These are phyloP conservation scores for Chromoteleia sp. DNA, from an alignment of 2,888 invertebrate species.

Conservation along the genomic window DNA sequence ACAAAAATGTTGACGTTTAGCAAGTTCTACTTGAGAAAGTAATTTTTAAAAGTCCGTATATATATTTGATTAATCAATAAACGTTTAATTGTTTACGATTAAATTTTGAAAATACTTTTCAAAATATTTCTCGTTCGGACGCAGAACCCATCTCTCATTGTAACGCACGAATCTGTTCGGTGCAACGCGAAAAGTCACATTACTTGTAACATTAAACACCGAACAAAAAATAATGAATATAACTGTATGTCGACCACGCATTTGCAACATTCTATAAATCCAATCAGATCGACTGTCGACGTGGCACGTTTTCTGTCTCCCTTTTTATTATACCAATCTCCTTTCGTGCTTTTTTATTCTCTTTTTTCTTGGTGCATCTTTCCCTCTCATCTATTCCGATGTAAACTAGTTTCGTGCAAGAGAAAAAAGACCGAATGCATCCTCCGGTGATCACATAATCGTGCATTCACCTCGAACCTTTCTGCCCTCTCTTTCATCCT, in stretches of 20 bases:
- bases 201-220: constrained; percentile 6
- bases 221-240: constrained; percentile 36
- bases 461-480: constrained; percentile 81
- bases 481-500: constrained; percentile 70
- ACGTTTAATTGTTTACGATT: too few relatives aligned
- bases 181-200: neutral
- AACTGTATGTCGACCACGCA: constrained; percentile 70
- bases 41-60: too few relatives aligned
- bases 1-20: too few relatives aligned
- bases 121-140: too few relatives aligned
- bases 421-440: constrained; percentile 76
- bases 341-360: constrained; percentile 66
- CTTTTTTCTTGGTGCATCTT: constrained; percentile 66
- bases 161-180: neutral
- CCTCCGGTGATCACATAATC: constrained; percentile 83
- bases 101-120: too few relatives aligned
- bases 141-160: too few relatives aligned
- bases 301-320: constrained; percentile 69
- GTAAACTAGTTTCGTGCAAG: constrained; percentile 80
- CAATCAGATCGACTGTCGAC: constrained; percentile 80
- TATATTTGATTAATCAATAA: too few relatives aligned
- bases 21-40: too few relatives aligned
- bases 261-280: constrained; percentile 76
- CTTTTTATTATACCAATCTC: constrained; percentile 69
- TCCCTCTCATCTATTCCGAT: constrained; percentile 71